Conservation (phyloP, 1,140 invertebrate genomes). For the Melanaphis sacchari region DNA sequence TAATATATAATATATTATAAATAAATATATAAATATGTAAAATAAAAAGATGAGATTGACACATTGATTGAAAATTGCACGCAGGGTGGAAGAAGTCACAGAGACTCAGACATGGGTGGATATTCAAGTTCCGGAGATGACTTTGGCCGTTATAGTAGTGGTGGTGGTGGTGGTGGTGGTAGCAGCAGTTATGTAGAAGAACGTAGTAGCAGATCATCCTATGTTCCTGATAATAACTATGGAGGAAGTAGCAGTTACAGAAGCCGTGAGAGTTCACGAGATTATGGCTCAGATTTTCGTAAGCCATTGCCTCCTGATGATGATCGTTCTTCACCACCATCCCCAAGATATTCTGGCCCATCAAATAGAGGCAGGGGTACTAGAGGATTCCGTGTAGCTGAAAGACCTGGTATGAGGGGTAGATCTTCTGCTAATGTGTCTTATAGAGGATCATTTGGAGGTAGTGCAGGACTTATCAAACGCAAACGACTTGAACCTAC, state of each 20-base stretch:
- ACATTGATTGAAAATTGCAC: constrained; percentile 57
- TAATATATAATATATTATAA: neutral
- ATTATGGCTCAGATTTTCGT: constrained; percentile 51
- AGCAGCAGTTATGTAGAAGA: constrained; percentile 37
- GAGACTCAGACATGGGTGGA: constrained; percentile 56
- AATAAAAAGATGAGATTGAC: constrained; percentile 44
- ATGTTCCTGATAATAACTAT: constrained; percentile 41
- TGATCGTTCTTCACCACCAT: constrained; percentile 42
- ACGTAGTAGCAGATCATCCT: constrained; percentile 44
- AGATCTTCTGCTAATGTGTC: constrained; percentile 38
- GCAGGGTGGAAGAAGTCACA: constrained; percentile 56
- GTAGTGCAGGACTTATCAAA: constrained; percentile 47
- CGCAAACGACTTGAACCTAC: constrained; percentile 52
- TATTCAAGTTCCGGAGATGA: constrained; percentile 54
- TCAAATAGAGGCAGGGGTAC: constrained; percentile 47
- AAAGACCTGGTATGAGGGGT: constrained; percentile 51
- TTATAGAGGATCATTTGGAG: constrained; percentile 54
- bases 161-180: constrained; percentile 26
- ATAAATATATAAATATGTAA: constrained; percentile 3
- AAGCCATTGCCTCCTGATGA: constrained; percentile 51
- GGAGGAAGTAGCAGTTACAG: constrained; percentile 52
- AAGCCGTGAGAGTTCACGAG: constrained; percentile 50
- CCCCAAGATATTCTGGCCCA: constrained; percentile 47
- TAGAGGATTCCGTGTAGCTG: constrained; percentile 51
- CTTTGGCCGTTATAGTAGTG: constrained; percentile 54